Evolutionary conservation across 2,113 vertebrate species (phyloP).

Genomic region (Dasyurus viverrinus): DNA sequence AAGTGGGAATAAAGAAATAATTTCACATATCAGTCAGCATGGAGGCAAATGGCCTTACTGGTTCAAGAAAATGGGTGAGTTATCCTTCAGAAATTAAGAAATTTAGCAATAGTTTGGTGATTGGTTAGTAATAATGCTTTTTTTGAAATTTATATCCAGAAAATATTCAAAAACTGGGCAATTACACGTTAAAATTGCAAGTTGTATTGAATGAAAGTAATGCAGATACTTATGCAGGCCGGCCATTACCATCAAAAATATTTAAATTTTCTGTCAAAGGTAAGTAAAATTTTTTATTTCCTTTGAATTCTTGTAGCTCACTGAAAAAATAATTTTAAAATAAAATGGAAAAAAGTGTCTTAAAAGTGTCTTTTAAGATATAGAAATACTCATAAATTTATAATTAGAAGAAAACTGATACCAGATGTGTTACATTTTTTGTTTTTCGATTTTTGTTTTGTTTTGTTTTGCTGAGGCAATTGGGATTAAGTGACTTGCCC

Average conservation of each 20-base stretch:
- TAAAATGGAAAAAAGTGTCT: background rate
- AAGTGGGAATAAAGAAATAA: conserved; percentile 84
- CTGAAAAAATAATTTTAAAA: conserved; percentile 3
- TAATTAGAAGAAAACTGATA: background rate
- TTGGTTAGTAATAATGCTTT: conserved; percentile 56
- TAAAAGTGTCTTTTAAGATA: background rate
- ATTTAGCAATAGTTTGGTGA: conserved; percentile 21
- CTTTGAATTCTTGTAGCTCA: conserved; percentile 27
- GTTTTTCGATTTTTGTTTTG: too few species aligned
- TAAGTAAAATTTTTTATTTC: conserved; percentile 77
- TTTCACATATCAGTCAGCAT: conserved; percentile 86
- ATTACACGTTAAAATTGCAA: conserved; percentile 90
- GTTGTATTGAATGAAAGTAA: conserved; percentile 88
- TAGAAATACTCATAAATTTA: background rate
- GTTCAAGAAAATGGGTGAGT: conserved; percentile 95
- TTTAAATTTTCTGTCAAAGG: conserved; percentile 92
- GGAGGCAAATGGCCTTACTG: conserved; percentile 89
- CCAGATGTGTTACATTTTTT: too few species aligned
- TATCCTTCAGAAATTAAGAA: conserved; percentile 51
- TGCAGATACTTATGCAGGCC: conserved; percentile 85
- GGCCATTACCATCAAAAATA: conserved; percentile 86
- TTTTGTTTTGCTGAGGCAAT: too few species aligned
- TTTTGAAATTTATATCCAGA: conserved; percentile 83
- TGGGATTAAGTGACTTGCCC: too few species aligned
- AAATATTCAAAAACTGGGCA: conserved; percentile 88